Evolutionary conservation across 2,888 invertebrate species (phyloP).

Genomic region (Ochropacha duplaris): DNA sequence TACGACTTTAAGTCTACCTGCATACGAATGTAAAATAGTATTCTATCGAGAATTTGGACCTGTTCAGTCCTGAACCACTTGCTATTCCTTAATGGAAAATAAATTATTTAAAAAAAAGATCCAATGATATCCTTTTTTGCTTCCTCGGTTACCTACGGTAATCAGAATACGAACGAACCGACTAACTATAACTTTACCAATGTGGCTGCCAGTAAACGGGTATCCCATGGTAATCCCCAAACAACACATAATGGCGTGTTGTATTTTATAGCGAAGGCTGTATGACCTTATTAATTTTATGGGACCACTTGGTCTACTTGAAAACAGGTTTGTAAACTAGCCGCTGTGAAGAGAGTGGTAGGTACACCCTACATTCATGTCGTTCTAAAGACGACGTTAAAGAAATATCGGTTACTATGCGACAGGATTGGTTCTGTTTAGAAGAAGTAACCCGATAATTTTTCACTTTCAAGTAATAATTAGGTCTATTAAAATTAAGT

Average conservation of each 20-base stretch:
- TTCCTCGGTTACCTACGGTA: no score
- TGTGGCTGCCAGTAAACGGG: background rate
- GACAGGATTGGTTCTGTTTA: background rate
- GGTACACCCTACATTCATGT: background rate
- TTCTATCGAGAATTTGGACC: background rate
- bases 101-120: no score
- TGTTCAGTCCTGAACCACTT: no score
- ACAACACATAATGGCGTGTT: constrained; percentile 43
- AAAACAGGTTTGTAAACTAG: constrained; percentile 60
- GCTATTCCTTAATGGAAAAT: no score
- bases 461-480: background rate
- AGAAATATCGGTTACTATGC: background rate
- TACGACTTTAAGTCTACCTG: no score
- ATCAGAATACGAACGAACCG: no score
- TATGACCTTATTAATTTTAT: constrained; percentile 77
- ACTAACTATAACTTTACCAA: background rate
- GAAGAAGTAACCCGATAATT: no score
- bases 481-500: no score
- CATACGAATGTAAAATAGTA: no score
- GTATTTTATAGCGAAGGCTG: constrained; percentile 57
- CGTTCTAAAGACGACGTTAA: background rate
- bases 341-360: background rate
- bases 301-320: constrained; percentile 61
- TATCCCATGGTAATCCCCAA: constrained; percentile 34
- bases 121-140: no score